Evolutionary conservation across 2,797 vertebrate species (phyloP), one percentile per base, ranked within the genome.

Genomic region (Brachyalestes nurse): DNA sequence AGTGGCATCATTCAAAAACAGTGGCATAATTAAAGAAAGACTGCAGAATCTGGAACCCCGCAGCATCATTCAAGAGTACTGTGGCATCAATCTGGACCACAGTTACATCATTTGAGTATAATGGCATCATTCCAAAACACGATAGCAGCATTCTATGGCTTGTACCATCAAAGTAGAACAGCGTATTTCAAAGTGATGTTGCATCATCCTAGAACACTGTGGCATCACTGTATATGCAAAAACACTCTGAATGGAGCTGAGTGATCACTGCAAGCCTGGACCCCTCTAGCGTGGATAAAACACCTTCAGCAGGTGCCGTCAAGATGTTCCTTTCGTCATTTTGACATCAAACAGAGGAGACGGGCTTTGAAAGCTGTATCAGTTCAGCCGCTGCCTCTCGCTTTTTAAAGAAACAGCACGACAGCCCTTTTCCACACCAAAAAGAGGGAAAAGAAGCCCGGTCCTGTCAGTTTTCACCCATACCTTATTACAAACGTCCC

Each of bases 391-490:
- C 34, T 3, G 25, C 17, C 47, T 55, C 16, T 70, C 10, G 7
- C 16, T 40, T 65, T 38, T 71, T 72, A 19, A 34, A 51, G 69
- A n/a, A 55, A 55, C 69, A 38, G 47, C 23, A 1, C 16, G 69
- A 9, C 45, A 5, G 38, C 6, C 64, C 55, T 67, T 78, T 78
- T 60, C 66, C 77, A 61, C 38, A 53, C 47, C 47, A 34, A 28
- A 72, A 47, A 71, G 14, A 42, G 40, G 62, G 28, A 65, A 55
- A 42, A 57, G 23, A 70, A 40, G 49, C 13, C 49, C 25, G 13
- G 2, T 9, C 0, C 23, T 14, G 49, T 55, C 69, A 53, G 69
- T 9, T 34, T 72, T 72, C 25, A 53, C 69, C 25, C 53, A 25
- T 6, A 28, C 25, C 23, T 51, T 8, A 28, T 53, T 34, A 71